Conservation (phyloP, 2,888 invertebrate species). For the Agonopterix subpropinquella region DNA sequence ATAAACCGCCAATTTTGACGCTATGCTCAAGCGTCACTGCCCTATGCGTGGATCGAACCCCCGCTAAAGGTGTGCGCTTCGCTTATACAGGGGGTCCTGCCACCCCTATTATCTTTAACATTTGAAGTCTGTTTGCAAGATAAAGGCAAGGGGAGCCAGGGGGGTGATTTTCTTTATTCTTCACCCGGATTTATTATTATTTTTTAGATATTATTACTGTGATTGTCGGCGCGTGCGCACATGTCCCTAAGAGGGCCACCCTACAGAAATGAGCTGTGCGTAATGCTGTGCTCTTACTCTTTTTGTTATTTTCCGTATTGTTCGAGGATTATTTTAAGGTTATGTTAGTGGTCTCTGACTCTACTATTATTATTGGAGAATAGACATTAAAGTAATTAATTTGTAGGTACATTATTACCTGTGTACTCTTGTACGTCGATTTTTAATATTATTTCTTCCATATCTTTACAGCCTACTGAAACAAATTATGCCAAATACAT, state of each 20-base stretch:
- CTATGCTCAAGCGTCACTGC: conserved; percentile 41
- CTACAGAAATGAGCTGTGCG: conserved; percentile 35
- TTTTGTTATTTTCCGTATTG: conserved; percentile 53
- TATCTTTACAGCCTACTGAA: too few relatives aligned
- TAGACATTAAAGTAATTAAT: too few relatives aligned
- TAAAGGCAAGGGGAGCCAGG: conserved; percentile 70
- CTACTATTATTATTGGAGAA: conserved; percentile 30
- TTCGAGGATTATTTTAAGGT: conserved; percentile 61
- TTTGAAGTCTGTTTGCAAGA: conserved; percentile 74
- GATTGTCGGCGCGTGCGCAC: conserved; percentile 70
- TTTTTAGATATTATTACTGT: conserved; percentile 75
- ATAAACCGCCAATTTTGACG: conserved; percentile 51
- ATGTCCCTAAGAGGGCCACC: conserved; percentile 60
- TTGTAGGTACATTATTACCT: too few relatives aligned
- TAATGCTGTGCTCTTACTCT: conserved; percentile 62
- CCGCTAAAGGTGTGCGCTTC: conserved; percentile 67
- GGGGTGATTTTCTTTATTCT: conserved; percentile 74
- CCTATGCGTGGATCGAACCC: conserved; percentile 40
- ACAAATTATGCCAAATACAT: too few relatives aligned
- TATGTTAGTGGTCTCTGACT: conserved; percentile 49
- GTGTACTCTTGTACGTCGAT: too few relatives aligned
- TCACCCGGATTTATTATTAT: conserved; percentile 75
- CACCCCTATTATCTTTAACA: conserved; percentile 75
- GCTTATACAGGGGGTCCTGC: conserved; percentile 44
- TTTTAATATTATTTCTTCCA: too few relatives aligned